Base-by-base conservation (phyloP, 2,797 vertebrate genomes). In the Acipenser ruthenus region DNA sequence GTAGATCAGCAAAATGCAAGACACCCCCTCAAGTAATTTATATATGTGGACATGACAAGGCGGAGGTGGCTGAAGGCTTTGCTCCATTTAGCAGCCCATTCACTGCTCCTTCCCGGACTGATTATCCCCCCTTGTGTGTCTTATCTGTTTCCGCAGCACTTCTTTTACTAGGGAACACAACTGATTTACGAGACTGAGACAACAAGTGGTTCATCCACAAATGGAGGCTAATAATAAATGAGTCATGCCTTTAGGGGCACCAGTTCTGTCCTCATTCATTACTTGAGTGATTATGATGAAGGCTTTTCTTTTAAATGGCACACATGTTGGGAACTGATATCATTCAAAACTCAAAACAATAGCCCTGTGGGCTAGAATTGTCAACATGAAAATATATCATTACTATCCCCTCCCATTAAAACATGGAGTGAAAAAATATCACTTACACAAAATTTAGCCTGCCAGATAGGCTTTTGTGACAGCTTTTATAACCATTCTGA, bases 151-250 rank as follows among this genome's bases (percentile, higher is more conserved):
- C 72, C 64, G 70, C 72, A 73, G 62, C 2, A 18, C 48, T 65
- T 68, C 62, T 64, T n/a, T 13, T 59, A 61, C 56, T 49, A 74
- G 65, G 73, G 73, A 74, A 52, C 23, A 10, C 11, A 0, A 53
- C n/a, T 75, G 72, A 77, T 79, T 77, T 79, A 79, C 71, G 18
- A 67, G 69, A 65, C 50, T 64, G 63, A 64, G 77, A 74, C 71
- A 69, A 69, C 64, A 63, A 72, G 75, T 72, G 61, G 52, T 15
- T 51, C 63, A 71, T 71, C 70, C 67, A 18, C 60, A 62, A 4
- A 47, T 10, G 6, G 15, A 9, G 10, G 55, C 55, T 58, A 58
- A 58, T 56, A 48, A 68, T 55, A 47, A 71, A 78, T 80, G 50
- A 74, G 74, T 75, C 67, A 76, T 59, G 72, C 68, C 74, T 59